Percentiles rank a stretch among this genome's conserved stretches.
These are phyloP conservation scores for Mythimna ferrago DNA, from an alignment of 2,888 invertebrate species.

Conservation along the genomic window DNA sequence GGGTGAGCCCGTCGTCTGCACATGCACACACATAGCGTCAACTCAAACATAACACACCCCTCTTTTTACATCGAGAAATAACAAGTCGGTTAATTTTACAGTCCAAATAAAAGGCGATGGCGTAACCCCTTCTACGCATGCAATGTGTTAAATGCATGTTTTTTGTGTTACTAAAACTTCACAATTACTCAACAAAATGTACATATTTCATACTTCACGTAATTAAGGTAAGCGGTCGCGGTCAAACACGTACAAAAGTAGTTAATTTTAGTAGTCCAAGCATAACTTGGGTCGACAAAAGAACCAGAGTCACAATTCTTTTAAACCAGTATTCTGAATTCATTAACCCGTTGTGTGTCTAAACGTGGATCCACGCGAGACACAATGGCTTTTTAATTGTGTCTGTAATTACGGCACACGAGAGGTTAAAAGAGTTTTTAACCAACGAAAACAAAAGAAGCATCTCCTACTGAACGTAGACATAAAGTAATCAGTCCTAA, in stretches of 20 bases:
- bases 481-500: no score
- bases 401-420: no score
- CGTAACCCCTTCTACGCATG: neutral
- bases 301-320: neutral
- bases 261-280: neutral
- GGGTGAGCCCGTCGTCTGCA: no score
- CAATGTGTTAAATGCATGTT: neutral
- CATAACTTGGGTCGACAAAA: neutral
- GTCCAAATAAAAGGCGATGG: neutral
- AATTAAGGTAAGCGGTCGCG: neutral
- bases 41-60: no score
- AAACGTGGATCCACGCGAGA: no score
- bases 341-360: neutral
- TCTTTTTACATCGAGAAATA: no score
- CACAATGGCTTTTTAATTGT: no score
- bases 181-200: conserved; percentile 3
- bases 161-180: neutral
- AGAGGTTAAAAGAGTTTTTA: no score
- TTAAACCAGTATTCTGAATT: neutral
- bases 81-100: no score
- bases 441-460: no score
- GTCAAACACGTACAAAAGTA: neutral
- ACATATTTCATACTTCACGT: conserved; percentile 9
- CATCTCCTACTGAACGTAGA: no score
- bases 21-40: no score